Base-by-base conservation (phyloP, 2,797 vertebrate species). In the Eulemur coronatus region DNA sequence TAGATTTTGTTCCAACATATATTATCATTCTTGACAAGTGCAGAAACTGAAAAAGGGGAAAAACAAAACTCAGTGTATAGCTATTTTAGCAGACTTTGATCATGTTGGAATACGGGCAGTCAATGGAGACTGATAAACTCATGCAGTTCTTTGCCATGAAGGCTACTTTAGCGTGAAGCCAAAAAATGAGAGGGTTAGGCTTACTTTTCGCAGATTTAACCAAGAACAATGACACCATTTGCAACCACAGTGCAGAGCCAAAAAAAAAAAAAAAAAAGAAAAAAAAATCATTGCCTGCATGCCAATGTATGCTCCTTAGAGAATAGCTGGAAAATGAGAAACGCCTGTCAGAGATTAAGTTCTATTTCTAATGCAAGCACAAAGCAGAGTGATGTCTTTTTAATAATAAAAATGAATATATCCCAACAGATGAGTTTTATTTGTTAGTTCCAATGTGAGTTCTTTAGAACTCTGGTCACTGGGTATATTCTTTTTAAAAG, bases 161-260 rank as follows among this genome's bases (percentile, higher is more conserved):
- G 97, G 93, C 91, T 96, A 96, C 91, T 98, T 97, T 17, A 98
- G 89, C n/a, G 5, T 95, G 96, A 96, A 65, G 96, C 94, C 97
- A 97, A 96, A 96, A 95, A 96, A 57, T 2, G 15, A 97, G 88
- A 73, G 96, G 81, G 0, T 55, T 92, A 98, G 90, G 85, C 91
- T 93, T 80, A 86, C 97, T 98, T 98, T 97, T 98, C 94, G n/a
- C 97, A 97, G 97, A 97, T 98, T 98, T 98, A 98, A 98, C 97
- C 97, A 98, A 98, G 97, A 98, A 98, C 98, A 98, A 96, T 98
- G 98, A 97, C 95, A 97, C 94, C 97, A 92, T 98, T 98, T 98
- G 98, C 97, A 98, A 97, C 81, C 95, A 93, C 85, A 73, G 22
- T 52, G 55, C 70, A 95, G 76, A 97, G 98, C 98, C 98, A 98